Evolutionary conservation across 1,140 invertebrate genomes (phyloP).

Genomic region (Zaprionus ornatus): DNA sequence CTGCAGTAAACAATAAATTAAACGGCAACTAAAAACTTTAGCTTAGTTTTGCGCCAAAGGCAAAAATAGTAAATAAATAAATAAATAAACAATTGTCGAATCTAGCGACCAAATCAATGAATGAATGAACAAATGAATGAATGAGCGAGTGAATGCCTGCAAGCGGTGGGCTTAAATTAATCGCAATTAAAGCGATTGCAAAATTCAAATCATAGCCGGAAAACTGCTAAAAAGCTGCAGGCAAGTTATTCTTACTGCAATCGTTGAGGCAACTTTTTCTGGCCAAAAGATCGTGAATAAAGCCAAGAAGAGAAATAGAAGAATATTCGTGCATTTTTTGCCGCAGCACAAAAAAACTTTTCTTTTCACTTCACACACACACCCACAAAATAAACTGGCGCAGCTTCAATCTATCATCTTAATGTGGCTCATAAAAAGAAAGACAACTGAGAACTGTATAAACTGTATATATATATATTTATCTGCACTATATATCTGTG

Average conservation of each 20-base stretch:
- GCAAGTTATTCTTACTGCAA: not conserved
- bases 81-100: conserved; percentile 48
- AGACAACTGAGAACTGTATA: not conserved
- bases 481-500: not conserved
- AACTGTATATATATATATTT: not conserved
- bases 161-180: conserved; percentile 54
- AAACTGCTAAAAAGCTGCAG: not conserved
- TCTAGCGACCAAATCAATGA: not conserved
- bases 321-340: not conserved
- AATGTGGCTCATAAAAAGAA: not conserved
- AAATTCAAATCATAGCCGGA: not conserved
- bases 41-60: conserved; percentile 8
- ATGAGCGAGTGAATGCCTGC: conserved; percentile 41
- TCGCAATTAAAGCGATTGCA: conserved; percentile 55
- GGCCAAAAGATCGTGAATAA: not conserved
- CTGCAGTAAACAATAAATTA: conserved; percentile 50
- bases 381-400: not conserved
- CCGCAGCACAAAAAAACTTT: not conserved
- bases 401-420: conserved; percentile 3
- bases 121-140: not conserved
- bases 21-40: conserved; percentile 39
- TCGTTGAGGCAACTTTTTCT: not conserved
- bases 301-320: not conserved
- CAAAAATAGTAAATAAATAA: conserved; percentile 41
- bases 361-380: not conserved